phyloP scores from a whole-genome alignment of 2,797 vertebrate genomes.

The Chromobotia macracanthus region DNA sequence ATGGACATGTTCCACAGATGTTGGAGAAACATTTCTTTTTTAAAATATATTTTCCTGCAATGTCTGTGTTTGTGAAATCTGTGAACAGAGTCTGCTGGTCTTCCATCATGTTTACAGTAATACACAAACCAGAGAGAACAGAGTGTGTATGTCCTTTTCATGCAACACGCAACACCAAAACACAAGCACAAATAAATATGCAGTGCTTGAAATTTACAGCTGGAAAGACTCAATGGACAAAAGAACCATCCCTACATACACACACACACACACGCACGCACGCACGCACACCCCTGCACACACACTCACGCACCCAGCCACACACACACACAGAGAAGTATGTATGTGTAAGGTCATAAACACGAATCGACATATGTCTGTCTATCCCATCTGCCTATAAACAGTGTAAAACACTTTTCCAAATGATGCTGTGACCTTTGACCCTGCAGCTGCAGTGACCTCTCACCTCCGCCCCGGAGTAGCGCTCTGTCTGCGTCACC shows the following conservation, averaged over 20 bases:
- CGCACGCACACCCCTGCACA: too few species aligned
- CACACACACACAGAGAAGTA: slow-evolving; percentile 58
- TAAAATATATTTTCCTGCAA: too few species aligned
- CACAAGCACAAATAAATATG: slow-evolving; percentile 60
- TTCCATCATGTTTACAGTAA: slow-evolving; percentile 71
- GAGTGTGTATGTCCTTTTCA: slow-evolving; percentile 71
- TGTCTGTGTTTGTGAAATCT: too few species aligned
- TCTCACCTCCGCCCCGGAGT: slow-evolving; percentile 96
- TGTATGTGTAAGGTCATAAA: slow-evolving; percentile 66
- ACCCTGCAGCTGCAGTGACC: slow-evolving; percentile 80
- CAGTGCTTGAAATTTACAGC: slow-evolving; percentile 55
- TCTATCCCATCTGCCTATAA: background rate
- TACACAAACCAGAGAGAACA: slow-evolving; percentile 62
- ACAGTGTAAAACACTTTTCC: slow-evolving; percentile 26
- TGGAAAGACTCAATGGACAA: slow-evolving; percentile 38
- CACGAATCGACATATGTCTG: slow-evolving; percentile 50
- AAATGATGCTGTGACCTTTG: slow-evolving; percentile 58
- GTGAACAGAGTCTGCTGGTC: too few species aligned
- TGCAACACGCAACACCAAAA: slow-evolving; percentile 64
- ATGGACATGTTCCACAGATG: slow-evolving; percentile 76
- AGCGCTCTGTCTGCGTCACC: slow-evolving; percentile 81
- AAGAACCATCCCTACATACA: slow-evolving; percentile 13
- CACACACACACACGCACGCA: too few species aligned
- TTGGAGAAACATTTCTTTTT: slow-evolving; percentile 63
- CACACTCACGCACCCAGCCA: slow-evolving; percentile 8